Conservation (phyloP, 2,888 invertebrate genomes). For the Acleris cristana region DNA sequence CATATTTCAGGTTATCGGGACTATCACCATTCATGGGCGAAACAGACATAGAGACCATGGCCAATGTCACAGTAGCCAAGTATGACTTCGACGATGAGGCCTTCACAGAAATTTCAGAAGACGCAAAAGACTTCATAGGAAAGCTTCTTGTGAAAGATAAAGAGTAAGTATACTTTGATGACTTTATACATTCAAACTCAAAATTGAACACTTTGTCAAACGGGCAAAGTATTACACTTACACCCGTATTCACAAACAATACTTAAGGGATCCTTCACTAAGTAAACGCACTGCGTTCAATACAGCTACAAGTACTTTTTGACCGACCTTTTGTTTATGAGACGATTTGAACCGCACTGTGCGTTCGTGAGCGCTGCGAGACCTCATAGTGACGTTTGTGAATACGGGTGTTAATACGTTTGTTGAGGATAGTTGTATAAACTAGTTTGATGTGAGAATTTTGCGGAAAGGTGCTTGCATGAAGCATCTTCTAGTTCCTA, state of each 20-base stretch:
- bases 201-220: slow-evolving; percentile 4
- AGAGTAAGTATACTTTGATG: slow-evolving; percentile 86
- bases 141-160: slow-evolving; percentile 96
- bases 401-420: no score
- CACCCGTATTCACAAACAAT: no score
- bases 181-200: slow-evolving; percentile 12
- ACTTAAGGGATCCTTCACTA: no score
- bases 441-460: slow-evolving; percentile 13
- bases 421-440: slow-evolving; percentile 14
- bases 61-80: slow-evolving; percentile 98
- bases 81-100: slow-evolving; percentile 99
- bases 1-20: slow-evolving; percentile 90
- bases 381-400: no score
- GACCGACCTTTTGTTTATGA: no score
- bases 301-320: no score
- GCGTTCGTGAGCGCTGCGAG: no score
- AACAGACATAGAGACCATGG: slow-evolving; percentile 98
- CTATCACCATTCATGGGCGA: slow-evolving; percentile 99
- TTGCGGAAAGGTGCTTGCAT: slow-evolving; percentile 22
- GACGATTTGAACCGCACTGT: no score
- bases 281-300: no score
- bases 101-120: slow-evolving; percentile 96
- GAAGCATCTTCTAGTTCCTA: slow-evolving; percentile 20
- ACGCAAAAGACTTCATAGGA: slow-evolving; percentile 97
- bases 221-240: not conserved